Evolutionary conservation across 2,113 vertebrate species (phyloP).

Genomic region (Tinamus guttatus): DNA sequence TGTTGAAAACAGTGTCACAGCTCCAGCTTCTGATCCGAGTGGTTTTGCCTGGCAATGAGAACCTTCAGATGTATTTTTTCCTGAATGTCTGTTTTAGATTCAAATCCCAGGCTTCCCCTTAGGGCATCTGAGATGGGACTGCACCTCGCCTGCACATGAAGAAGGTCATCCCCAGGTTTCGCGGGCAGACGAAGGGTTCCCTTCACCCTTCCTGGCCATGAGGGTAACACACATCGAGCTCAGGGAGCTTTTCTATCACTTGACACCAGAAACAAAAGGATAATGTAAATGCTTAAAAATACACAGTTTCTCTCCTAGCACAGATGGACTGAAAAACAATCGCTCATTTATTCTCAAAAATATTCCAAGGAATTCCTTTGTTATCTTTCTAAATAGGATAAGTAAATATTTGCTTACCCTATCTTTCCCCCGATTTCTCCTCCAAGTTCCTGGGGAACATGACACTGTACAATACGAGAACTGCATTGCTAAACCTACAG

Average conservation of each 20-base stretch:
- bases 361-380: neutral
- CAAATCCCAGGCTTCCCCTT: neutral
- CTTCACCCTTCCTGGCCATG: neutral
- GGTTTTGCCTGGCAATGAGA: neutral
- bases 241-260: neutral
- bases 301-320: neutral
- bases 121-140: neutral
- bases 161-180: neutral
- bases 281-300: neutral
- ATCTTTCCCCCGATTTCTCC: neutral
- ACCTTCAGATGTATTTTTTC: neutral
- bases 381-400: neutral
- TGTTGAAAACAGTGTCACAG: neutral
- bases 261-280: neutral
- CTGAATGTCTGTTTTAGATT: neutral
- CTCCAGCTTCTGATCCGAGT: conserved; percentile 3
- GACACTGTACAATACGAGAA: neutral
- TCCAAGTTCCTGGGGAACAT: neutral
- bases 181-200: neutral
- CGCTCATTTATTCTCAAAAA: neutral
- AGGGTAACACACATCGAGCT: neutral
- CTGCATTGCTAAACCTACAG: neutral
- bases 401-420: neutral
- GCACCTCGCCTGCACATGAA: neutral
- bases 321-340: neutral